These are phyloP conservation scores for Crocallis elinguaria DNA, from an alignment of 2,888 invertebrate genomes.

Conservation along the genomic window DNA sequence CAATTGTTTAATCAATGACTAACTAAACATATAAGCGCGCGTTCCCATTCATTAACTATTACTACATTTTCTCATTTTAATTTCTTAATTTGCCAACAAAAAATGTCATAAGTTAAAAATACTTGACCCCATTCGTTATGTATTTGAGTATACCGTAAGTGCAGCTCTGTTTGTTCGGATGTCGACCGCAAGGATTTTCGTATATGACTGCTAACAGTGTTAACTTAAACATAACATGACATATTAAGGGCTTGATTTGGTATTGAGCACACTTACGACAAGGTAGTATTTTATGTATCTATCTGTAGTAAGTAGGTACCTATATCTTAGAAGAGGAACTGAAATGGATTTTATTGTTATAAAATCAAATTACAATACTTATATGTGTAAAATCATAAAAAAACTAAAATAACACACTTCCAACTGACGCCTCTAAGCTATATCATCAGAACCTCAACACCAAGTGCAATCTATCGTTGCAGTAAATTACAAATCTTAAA, in stretches of 20 bases:
- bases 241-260: background rate
- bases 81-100: slow-evolving; percentile 18
- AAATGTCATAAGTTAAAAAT: slow-evolving; percentile 13
- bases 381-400: no score
- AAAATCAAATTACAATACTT: no score
- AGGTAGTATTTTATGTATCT: no score
- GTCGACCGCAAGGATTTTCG: slow-evolving; percentile 21
- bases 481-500: no score
- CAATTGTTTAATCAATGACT: slow-evolving; percentile 14
- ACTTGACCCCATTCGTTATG: slow-evolving; percentile 22
- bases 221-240: background rate
- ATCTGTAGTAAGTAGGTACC: no score
- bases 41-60: slow-evolving; percentile 21
- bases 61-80: slow-evolving; percentile 9
- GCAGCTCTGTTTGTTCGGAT: slow-evolving; percentile 8
- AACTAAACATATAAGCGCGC: background rate
- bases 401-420: no score
- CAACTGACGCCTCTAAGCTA: no score
- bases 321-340: no score
- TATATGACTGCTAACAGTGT: slow-evolving; percentile 3
- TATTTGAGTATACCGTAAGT: background rate
- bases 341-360: no score
- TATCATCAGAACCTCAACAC: no score
- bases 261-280: no score
- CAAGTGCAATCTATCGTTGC: no score